These are phyloP conservation scores for Hystrix cristata DNA, from an alignment of 2,113 vertebrate genomes.

Conservation along the genomic window DNA sequence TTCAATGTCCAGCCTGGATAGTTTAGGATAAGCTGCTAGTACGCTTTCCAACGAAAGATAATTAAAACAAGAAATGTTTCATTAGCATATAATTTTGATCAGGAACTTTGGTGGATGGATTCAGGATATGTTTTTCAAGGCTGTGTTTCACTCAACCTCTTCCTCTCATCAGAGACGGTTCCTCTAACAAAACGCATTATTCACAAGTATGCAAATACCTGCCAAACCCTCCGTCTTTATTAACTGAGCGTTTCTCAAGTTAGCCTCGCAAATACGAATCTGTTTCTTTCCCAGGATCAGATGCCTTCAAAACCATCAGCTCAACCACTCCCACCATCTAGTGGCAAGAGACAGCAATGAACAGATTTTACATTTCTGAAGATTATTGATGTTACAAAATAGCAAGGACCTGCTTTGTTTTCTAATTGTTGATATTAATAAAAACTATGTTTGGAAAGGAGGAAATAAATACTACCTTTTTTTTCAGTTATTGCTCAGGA, in stretches of 20 bases:
- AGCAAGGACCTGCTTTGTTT: conserved; percentile 44
- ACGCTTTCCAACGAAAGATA: conserved; percentile 50
- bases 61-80: neutral
- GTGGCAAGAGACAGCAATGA: conserved; percentile 59
- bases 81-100: conserved; percentile 43
- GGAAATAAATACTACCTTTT: neutral
- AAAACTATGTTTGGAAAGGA: neutral
- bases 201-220: conserved; percentile 53
- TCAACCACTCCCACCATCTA: conserved; percentile 86
- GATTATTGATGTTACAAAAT: neutral
- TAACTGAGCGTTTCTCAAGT: conserved; percentile 63
- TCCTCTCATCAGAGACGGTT: conserved; percentile 24
- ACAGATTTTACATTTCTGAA: conserved; percentile 1
- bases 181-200: conserved; percentile 61
- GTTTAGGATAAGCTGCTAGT: neutral
- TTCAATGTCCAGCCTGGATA: neutral
- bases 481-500: neutral
- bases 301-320: neutral
- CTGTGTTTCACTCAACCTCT: conserved; percentile 52
- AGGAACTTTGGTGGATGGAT: neutral
- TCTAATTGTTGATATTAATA: neutral
- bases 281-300: neutral
- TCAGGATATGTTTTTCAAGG: neutral
- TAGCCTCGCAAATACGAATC: neutral
- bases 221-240: conserved; percentile 45